A percentile compares a stretch with the other conserved stretches of the same genome.
Conservation (phyloP, 2,113 vertebrate genomes). For the Odontophorus gujanensis region DNA sequence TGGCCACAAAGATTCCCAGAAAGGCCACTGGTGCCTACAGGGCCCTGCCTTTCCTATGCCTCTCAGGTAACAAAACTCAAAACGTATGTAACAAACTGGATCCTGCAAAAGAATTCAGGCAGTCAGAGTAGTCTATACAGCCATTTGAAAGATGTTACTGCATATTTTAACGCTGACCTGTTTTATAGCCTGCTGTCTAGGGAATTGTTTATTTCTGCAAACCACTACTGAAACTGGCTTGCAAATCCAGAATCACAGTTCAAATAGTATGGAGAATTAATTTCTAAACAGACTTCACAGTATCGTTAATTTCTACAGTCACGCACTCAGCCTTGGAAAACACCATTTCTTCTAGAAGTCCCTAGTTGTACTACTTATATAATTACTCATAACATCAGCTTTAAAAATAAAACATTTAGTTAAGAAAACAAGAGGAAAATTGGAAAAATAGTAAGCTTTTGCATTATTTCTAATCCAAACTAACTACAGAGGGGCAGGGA, state of each 20-base stretch:
- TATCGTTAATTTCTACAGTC: background rate
- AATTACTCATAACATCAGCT: background rate
- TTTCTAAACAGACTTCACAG: background rate
- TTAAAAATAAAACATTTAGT: background rate
- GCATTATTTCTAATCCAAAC: background rate
- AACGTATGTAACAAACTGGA: background rate
- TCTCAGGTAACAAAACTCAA: background rate
- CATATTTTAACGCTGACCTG: slow-evolving; percentile 60
- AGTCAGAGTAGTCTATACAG: background rate
- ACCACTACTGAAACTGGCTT: slow-evolving; percentile 43
- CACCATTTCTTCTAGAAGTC: background rate
- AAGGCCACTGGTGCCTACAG: background rate
- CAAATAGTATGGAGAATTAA: slow-evolving; percentile 17
- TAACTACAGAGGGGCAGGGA: background rate
- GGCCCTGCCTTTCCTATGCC: background rate
- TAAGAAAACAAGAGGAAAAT: background rate
- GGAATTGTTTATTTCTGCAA: slow-evolving; percentile 39
- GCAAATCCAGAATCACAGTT: slow-evolving; percentile 26
- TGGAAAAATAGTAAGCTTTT: background rate
- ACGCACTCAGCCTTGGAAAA: background rate
- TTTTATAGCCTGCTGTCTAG: slow-evolving; percentile 42
- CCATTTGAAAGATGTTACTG: slow-evolving; percentile 31
- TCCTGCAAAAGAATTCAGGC: background rate
- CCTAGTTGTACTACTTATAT: background rate
- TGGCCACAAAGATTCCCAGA: background rate